Conservation (phyloP, 2,113 vertebrate species). For the Dipodomys ordii region DNA sequence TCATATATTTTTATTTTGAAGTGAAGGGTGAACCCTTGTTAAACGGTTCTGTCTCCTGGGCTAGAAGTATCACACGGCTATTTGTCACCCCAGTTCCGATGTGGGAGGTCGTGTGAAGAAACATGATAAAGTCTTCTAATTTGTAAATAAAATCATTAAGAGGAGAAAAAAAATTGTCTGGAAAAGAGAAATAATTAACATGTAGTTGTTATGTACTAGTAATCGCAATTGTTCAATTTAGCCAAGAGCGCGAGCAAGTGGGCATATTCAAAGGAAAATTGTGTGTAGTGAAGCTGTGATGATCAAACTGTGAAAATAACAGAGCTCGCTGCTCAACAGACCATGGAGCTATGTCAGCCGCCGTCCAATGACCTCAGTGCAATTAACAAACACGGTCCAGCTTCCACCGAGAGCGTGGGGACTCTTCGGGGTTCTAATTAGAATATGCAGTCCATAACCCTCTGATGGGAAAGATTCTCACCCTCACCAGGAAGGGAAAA, state of each 20-base stretch:
- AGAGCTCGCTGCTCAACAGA: slow-evolving; percentile 86
- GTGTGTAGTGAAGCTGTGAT: slow-evolving; percentile 88
- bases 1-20: not conserved
- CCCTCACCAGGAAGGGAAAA: not conserved
- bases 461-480: slow-evolving; percentile 11
- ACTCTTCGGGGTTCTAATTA: slow-evolving; percentile 83
- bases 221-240: slow-evolving; percentile 92
- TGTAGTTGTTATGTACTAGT: slow-evolving; percentile 88
- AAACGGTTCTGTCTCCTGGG: slow-evolving; percentile 15
- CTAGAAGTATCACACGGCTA: not conserved
- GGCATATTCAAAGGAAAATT: slow-evolving; percentile 84
- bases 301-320: slow-evolving; percentile 90
- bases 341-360: slow-evolving; percentile 85
- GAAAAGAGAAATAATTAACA: slow-evolving; percentile 86
- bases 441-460: slow-evolving; percentile 66
- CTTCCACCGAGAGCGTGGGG: slow-evolving; percentile 82
- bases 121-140: slow-evolving; percentile 83
- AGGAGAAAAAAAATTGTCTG: slow-evolving; percentile 77
- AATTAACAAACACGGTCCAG: slow-evolving; percentile 85
- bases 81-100: slow-evolving; percentile 69
- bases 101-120: slow-evolving; percentile 74
- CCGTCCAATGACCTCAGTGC: slow-evolving; percentile 85
- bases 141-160: slow-evolving; percentile 85
- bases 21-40: not conserved
- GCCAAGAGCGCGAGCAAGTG: slow-evolving; percentile 88